A percentile compares a stretch with the other conserved stretches of the same genome.
phyloP scores from a whole-genome alignment of 1,140 invertebrate genomes.

The Paraescarpia echinospica region DNA sequence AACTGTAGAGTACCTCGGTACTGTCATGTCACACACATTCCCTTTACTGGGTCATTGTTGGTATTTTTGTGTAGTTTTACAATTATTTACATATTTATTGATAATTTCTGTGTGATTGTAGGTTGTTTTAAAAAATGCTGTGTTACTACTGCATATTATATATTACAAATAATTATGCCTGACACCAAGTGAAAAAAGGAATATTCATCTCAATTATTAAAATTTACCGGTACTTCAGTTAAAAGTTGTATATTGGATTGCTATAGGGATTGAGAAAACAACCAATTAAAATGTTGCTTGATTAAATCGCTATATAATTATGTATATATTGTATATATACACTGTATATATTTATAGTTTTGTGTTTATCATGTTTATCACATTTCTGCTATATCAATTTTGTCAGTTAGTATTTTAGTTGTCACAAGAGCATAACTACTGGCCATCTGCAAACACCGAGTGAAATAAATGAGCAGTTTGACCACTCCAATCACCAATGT shows the following conservation, averaged over 20 bases:
- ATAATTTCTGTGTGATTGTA: neutral
- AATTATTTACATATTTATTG: neutral
- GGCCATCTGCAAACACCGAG: neutral
- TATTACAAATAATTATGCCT: neutral
- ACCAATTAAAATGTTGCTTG: neutral
- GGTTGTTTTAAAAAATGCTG: neutral
- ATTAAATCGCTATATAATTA: neutral
- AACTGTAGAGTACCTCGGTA: neutral
- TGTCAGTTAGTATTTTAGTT: neutral
- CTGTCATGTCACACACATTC: neutral
- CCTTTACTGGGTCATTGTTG: neutral
- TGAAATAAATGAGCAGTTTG: neutral
- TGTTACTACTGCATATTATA: neutral
- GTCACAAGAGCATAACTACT: neutral
- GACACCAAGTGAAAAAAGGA: neutral
- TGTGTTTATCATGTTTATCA: neutral
- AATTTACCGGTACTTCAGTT: neutral
- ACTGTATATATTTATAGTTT: too few relatives aligned
- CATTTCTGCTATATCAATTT: neutral
- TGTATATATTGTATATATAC: neutral
- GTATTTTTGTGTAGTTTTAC: neutral
- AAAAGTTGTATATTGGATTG: neutral
- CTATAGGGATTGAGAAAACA: neutral
- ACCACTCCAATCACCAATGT: neutral
- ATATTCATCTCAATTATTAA: neutral